phyloP scores from a whole-genome alignment of 2,888 invertebrate species.

The Steinernema scapterisci region DNA sequence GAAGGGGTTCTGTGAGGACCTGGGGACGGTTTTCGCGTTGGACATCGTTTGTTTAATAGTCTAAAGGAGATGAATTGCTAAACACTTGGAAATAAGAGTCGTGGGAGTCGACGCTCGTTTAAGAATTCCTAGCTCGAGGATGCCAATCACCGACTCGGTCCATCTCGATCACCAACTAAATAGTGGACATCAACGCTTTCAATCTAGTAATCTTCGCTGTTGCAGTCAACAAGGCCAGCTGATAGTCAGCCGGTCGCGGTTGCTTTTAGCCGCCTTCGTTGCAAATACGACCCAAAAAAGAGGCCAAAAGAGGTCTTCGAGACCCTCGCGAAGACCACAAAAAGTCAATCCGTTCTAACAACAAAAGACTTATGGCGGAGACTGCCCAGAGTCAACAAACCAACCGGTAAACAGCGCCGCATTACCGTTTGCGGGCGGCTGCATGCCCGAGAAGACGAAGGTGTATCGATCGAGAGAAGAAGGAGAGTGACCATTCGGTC shows the following conservation, averaged over 20 bases:
- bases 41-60: no score
- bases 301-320: neutral
- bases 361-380: conserved; percentile 8
- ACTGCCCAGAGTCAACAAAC: neutral
- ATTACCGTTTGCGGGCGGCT: neutral
- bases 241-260: no score
- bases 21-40: no score
- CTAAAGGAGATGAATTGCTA: no score
- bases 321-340: neutral
- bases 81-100: no score
- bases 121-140: no score
- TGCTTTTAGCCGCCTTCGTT: neutral
- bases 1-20: neutral
- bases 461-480: conserved; percentile 4
- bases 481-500: neutral
- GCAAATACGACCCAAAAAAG: conserved; percentile 8
- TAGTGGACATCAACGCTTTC: no score
- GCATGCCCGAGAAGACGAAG: conserved; percentile 12
- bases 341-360: conserved; percentile 2
- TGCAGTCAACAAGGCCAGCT: no score
- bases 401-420: neutral
- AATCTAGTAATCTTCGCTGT: no score
- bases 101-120: no score
- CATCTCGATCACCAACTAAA: no score
- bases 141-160: no score